Evolutionary conservation across 1,140 invertebrate genomes (phyloP).

Genomic region (Drosophila eugracilis): DNA sequence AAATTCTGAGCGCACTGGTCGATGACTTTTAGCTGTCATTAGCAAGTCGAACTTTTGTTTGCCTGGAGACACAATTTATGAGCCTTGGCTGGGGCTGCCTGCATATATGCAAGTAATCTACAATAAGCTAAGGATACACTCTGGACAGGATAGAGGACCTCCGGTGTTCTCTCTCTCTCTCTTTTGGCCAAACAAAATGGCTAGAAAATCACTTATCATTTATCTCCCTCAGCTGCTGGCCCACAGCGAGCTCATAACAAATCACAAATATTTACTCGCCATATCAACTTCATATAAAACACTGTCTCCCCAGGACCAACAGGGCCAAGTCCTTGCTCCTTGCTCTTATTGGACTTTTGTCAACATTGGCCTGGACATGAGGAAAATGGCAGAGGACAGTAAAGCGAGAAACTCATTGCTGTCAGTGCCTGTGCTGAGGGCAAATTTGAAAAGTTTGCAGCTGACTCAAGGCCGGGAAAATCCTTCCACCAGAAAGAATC

Average conservation of each 20-base stretch:
- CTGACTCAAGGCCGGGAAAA: slow-evolving; percentile 53
- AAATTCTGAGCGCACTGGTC: slow-evolving; percentile 3
- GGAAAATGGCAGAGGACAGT: slow-evolving; percentile 25
- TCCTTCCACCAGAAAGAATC: slow-evolving; percentile 51
- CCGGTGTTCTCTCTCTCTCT: slow-evolving; percentile 13
- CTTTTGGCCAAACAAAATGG: slow-evolving; percentile 50
- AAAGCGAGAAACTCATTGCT: slow-evolving; percentile 80
- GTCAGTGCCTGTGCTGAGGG: slow-evolving; percentile 52
- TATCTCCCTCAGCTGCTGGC: slow-evolving; percentile 63
- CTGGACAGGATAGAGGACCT: neutral
- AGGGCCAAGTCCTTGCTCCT: slow-evolving; percentile 37
- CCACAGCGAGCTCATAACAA: slow-evolving; percentile 69
- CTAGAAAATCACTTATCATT: slow-evolving; percentile 80
- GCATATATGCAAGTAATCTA: slow-evolving; percentile 42
- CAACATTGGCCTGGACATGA: slow-evolving; percentile 55
- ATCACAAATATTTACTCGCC: slow-evolving; percentile 83
- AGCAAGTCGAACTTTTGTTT: slow-evolving; percentile 41
- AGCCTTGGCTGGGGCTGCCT: neutral
- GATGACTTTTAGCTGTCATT: slow-evolving; percentile 46
- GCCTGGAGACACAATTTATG: slow-evolving; percentile 35
- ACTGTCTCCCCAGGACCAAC: slow-evolving; percentile 53
- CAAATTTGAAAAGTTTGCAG: slow-evolving; percentile 79
- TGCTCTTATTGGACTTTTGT: slow-evolving; percentile 79
- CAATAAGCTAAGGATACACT: slow-evolving; percentile 31
- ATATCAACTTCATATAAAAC: slow-evolving; percentile 79